These are phyloP conservation scores for Troilus luridus DNA, from an alignment of 2,888 invertebrate species.

Conservation along the genomic window DNA sequence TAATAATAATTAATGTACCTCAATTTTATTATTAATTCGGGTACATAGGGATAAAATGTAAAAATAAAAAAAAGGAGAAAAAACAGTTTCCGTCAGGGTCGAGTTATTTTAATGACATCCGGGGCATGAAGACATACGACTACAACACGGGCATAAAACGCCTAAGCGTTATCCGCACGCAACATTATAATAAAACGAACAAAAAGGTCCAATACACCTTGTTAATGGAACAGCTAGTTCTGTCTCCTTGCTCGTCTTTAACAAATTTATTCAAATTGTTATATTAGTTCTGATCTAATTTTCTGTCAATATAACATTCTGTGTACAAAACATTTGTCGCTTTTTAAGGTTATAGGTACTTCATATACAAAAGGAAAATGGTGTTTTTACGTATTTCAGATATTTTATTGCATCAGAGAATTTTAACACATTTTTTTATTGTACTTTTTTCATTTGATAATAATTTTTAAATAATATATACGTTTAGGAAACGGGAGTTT, in stretches of 20 bases:
- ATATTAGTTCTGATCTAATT: background rate
- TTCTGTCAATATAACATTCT: background rate
- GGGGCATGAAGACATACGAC: constrained; percentile 31
- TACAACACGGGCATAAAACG: constrained; percentile 13
- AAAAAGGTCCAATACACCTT: constrained; percentile 23
- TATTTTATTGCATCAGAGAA: no score
- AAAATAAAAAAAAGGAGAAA: background rate
- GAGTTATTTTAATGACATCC: constrained; percentile 39
- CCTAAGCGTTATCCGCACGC: constrained; percentile 38
- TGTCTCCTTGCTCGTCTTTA: background rate
- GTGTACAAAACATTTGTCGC: no score
- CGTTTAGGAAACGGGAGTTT: no score
- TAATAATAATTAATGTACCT: background rate
- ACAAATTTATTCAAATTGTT: background rate
- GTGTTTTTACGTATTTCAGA: no score
- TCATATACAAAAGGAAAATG: no score
- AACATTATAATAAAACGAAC: constrained; percentile 32
- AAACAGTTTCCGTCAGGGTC: constrained; percentile 22
- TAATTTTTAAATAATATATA: no score
- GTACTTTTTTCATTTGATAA: no score
- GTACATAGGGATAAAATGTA: background rate
- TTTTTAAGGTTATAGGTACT: no score
- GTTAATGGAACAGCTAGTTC: background rate
- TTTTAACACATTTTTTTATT: no score
- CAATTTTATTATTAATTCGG: background rate